A percentile compares a stretch with the other conserved stretches of the same genome.
Conservation (phyloP, 2,797 vertebrate species). For the Arremon aurantiirostris region DNA sequence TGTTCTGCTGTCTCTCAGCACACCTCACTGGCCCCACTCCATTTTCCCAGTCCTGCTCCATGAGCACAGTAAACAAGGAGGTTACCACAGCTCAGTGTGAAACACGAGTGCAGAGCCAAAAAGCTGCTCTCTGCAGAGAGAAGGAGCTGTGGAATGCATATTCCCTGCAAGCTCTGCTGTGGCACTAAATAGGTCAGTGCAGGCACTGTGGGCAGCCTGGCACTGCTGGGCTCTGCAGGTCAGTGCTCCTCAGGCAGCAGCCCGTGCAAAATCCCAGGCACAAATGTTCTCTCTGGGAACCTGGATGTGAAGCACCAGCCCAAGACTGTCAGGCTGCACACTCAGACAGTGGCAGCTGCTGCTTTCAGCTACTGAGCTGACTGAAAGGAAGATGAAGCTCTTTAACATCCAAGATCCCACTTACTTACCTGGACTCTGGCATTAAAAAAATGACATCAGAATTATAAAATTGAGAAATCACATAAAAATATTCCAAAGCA, state of each 20-base stretch:
- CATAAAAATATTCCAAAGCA: background rate
- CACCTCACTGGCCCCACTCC: background rate
- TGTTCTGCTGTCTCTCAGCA: background rate
- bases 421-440: background rate
- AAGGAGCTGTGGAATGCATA: background rate
- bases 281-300: background rate
- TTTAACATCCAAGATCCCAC: background rate
- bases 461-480: background rate
- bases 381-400: background rate
- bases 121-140: background rate
- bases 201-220: background rate
- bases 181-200: constrained; percentile 14
- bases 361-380: background rate
- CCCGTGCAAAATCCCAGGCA: background rate
- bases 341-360: background rate
- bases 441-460: background rate
- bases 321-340: background rate
- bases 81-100: background rate
- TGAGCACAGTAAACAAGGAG: background rate
- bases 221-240: background rate
- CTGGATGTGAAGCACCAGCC: background rate
- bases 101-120: background rate
- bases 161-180: background rate
- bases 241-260: background rate
- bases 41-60: background rate